Percentiles rank a stretch among this genome's conserved stretches.
Evolutionary conservation across 2,888 invertebrate genomes (phyloP).

Genomic region (Apamea sordens): DNA sequence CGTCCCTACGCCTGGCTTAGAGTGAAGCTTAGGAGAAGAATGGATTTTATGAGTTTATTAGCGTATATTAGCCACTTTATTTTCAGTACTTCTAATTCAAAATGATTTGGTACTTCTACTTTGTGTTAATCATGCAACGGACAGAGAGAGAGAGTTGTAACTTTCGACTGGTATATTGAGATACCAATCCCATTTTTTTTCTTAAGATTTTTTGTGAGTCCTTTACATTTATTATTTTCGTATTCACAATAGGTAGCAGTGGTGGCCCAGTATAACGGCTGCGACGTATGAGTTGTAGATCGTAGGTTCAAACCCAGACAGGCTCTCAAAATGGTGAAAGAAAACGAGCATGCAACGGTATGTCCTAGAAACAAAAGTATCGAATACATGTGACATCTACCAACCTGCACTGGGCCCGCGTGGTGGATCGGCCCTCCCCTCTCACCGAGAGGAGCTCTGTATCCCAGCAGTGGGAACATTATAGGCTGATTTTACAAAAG

Average conservation of each 20-base stretch:
- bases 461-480: neutral
- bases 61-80: neutral
- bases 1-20: slow-evolving; percentile 9
- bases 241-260: neutral
- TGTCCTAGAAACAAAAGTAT: neutral
- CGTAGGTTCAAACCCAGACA: neutral
- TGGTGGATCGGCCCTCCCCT: neutral
- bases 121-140: neutral
- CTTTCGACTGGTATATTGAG: neutral
- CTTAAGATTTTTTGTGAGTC: too few species aligned
- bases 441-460: neutral
- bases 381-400: neutral
- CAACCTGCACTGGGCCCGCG: neutral
- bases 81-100: neutral
- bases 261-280: neutral
- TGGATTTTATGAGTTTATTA: slow-evolving; percentile 3
- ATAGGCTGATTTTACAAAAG: neutral
- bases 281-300: neutral
- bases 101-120: neutral
- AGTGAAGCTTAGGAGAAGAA: neutral
- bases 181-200: neutral
- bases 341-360: neutral
- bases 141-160: neutral
- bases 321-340: neutral
- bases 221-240: too few species aligned